Evolutionary conservation across 2,888 invertebrate species (phyloP).

Genomic region (Caenorhabditis uteleia): DNA sequence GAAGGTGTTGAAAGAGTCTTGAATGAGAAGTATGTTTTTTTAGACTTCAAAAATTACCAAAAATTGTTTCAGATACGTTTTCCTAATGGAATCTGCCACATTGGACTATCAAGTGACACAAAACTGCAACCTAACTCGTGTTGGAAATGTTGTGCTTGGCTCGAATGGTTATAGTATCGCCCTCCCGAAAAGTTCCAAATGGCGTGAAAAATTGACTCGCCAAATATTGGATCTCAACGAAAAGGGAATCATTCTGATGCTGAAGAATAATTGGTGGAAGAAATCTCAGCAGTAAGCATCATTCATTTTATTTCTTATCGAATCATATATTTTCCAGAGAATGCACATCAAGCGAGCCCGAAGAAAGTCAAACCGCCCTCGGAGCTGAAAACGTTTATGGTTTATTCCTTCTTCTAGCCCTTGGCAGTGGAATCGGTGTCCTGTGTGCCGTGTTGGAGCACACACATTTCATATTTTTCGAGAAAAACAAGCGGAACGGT

Average conservation of each 20-base stretch:
- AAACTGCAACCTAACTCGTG: conserved; percentile 91
- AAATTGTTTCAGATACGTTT: conserved; percentile 71
- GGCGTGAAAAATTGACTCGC: conserved; percentile 91
- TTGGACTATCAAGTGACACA: conserved; percentile 88
- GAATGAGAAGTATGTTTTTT: conserved; percentile 79
- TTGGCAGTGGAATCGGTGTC: conserved; percentile 84
- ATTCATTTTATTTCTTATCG: not conserved
- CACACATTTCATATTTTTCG: conserved; percentile 33
- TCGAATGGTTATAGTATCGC: conserved; percentile 94
- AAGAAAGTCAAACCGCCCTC: conserved; percentile 49
- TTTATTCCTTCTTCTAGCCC: conserved; percentile 91
- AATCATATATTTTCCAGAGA: conserved; percentile 32
- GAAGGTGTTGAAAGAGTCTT: conserved; percentile 88
- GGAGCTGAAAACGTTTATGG: conserved; percentile 84
- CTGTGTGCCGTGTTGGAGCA: conserved; percentile 39
- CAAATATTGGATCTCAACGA: conserved; percentile 92
- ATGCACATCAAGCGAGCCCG: conserved; percentile 43
- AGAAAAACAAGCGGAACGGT: conserved; percentile 27
- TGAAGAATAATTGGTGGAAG: conserved; percentile 98
- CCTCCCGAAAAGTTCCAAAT: conserved; percentile 90
- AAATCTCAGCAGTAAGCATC: conserved; percentile 39
- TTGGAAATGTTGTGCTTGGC: conserved; percentile 83
- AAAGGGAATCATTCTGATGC: conserved; percentile 76
- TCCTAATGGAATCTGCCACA: conserved; percentile 98
- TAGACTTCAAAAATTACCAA: not conserved